Conservation (phyloP, 2,888 invertebrate genomes). For the Charanyca ferruginea region DNA sequence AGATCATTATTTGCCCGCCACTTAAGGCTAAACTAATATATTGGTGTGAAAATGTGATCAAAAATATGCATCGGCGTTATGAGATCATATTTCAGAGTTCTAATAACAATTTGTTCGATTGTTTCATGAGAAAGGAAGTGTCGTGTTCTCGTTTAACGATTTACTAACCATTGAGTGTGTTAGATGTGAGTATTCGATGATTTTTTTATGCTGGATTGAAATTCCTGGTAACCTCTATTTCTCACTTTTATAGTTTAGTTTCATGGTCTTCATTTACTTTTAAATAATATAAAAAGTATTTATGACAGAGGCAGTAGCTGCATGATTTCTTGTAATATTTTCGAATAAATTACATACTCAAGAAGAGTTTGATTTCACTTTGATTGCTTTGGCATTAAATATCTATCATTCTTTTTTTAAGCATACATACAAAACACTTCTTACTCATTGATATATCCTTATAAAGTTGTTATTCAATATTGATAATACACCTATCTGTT, state of each 20-base stretch:
- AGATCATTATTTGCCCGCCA: background rate
- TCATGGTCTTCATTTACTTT: background rate
- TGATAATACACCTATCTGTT: background rate
- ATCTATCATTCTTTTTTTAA: no score
- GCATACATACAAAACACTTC: no score
- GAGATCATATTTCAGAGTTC: conserved; percentile 53
- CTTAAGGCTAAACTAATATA: conserved; percentile 2
- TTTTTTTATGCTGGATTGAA: background rate
- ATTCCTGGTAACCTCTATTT: conserved; percentile 4
- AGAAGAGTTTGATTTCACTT: conserved; percentile 1
- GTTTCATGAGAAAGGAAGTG: conserved; percentile 35
- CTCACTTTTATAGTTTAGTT: background rate
- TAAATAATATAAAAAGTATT: background rate
- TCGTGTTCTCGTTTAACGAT: conserved; percentile 36
- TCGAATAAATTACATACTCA: background rate
- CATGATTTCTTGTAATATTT: no score
- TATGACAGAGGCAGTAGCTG: background rate
- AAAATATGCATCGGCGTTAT: conserved; percentile 31
- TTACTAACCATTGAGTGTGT: conserved; percentile 1
- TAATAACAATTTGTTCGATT: conserved; percentile 33
- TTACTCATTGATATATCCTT: no score
- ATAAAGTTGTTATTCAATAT: background rate
- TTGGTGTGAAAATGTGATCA: conserved; percentile 15
- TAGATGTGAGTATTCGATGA: conserved; percentile 38
- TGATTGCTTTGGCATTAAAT: accelerated